Percentiles rank a stretch among this genome's conserved stretches.
Evolutionary conservation across 2,888 invertebrate species (phyloP).

Genomic region (Troides oblongomaculatus): DNA sequence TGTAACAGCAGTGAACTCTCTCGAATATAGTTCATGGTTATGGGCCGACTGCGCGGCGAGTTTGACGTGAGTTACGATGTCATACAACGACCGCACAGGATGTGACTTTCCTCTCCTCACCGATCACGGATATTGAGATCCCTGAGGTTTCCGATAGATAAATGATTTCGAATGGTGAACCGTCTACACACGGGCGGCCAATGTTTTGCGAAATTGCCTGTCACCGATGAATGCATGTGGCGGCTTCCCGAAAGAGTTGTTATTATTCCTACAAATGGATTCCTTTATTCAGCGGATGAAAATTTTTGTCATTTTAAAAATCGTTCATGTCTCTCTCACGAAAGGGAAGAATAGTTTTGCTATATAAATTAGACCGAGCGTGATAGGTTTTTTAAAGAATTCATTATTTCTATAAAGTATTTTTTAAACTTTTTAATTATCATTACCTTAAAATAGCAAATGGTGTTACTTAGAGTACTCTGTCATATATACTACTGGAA

Average conservation of each 20-base stretch:
- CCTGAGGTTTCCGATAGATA: slow-evolving; percentile 41
- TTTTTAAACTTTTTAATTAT: no score
- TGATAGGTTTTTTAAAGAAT: no score
- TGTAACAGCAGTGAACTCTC: neutral
- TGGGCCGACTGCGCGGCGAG: slow-evolving; percentile 37
- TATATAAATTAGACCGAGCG: neutral
- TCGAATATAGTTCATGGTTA: slow-evolving; percentile 24
- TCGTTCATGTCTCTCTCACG: neutral
- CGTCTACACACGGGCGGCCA: slow-evolving; percentile 16
- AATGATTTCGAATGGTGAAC: slow-evolving; percentile 33
- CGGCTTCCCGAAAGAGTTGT: slow-evolving; percentile 20
- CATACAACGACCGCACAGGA: slow-evolving; percentile 40
- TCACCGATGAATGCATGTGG: slow-evolving; percentile 15
- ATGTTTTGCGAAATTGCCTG: slow-evolving; percentile 27
- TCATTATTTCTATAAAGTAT: no score
- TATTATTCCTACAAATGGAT: slow-evolving; percentile 19
- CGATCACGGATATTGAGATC: slow-evolving; percentile 44
- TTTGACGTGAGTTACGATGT: slow-evolving; percentile 55
- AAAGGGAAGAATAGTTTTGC: neutral
- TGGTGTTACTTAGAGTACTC: no score
- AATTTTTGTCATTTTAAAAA: slow-evolving; percentile 10
- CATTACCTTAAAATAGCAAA: no score
- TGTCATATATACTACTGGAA: no score
- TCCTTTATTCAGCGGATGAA: slow-evolving; percentile 4
- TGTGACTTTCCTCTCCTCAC: slow-evolving; percentile 41